These are phyloP conservation scores for Bufotes viridis DNA, from an alignment of 2,797 vertebrate species.

Conservation along the genomic window DNA sequence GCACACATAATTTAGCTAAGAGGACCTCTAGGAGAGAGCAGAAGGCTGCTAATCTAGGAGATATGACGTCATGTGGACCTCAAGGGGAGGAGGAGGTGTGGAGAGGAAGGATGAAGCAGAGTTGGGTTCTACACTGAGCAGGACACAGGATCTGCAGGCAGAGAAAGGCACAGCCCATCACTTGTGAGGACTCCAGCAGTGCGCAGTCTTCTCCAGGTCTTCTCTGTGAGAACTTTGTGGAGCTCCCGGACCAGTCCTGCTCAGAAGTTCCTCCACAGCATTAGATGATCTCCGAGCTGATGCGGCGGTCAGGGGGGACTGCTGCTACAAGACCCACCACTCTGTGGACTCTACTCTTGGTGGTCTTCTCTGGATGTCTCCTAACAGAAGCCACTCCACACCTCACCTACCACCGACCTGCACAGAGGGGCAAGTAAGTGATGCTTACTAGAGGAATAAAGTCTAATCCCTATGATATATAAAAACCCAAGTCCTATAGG, in stretches of 20 bases:
- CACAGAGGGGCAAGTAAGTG: constrained; percentile 77
- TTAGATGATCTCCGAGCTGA: constrained; percentile 11
- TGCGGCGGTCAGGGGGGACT: background rate
- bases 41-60: constrained; percentile 52
- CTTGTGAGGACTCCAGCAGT: constrained; percentile 15
- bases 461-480: too few species aligned
- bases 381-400: constrained; percentile 69
- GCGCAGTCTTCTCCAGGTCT: background rate
- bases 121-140: background rate
- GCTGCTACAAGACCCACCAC: background rate
- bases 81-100: constrained; percentile 58
- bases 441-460: background rate
- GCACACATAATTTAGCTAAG: constrained; percentile 19
- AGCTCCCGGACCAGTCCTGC: background rate
- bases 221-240: background rate
- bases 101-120: constrained; percentile 32
- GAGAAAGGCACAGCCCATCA: constrained; percentile 15
- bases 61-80: constrained; percentile 56
- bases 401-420: constrained; percentile 68
- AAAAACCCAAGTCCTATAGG: too few species aligned
- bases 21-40: constrained; percentile 26
- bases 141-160: constrained; percentile 1
- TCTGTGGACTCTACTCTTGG: constrained; percentile 37
- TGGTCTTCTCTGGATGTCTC: constrained; percentile 65
- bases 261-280: background rate